phyloP scores from a whole-genome alignment of 2,113 vertebrate species.

The Leucopsar rothschildi region DNA sequence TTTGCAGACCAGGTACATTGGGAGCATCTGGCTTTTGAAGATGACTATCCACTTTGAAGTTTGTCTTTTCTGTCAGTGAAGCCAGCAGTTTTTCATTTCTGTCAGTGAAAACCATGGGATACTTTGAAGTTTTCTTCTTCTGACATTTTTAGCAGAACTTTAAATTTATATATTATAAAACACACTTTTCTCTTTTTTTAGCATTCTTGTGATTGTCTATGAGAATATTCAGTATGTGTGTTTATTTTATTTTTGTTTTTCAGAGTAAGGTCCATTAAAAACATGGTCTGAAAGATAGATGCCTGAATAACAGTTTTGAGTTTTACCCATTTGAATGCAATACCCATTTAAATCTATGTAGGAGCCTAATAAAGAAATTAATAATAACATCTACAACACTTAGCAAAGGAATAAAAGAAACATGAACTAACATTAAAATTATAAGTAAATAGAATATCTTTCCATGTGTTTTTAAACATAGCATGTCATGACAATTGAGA shows the following conservation, averaged over 20 bases:
- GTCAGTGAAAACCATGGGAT: background rate
- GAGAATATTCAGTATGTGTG: background rate
- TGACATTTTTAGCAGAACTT: background rate
- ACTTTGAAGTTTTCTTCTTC: slow-evolving; percentile 23
- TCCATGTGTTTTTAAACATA: background rate
- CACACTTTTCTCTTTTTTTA: too few species aligned
- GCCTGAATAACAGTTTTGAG: background rate
- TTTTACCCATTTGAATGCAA: background rate
- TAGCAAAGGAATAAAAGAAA: background rate
- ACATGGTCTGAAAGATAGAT: background rate
- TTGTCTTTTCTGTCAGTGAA: background rate
- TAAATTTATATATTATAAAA: background rate
- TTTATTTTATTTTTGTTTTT: background rate
- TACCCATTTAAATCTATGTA: background rate
- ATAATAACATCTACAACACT: background rate
- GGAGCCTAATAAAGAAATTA: background rate
- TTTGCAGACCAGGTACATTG: background rate
- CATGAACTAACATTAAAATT: background rate
- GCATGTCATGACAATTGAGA: background rate
- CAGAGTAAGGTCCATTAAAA: background rate
- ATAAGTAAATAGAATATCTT: background rate
- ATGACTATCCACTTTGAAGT: slow-evolving; percentile 25
- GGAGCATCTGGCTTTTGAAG: slow-evolving; percentile 15
- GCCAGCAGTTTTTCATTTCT: background rate
- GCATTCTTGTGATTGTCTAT: background rate